Evolutionary conservation across 2,888 invertebrate genomes (phyloP).

Genomic region (Latheticus oryzae): DNA sequence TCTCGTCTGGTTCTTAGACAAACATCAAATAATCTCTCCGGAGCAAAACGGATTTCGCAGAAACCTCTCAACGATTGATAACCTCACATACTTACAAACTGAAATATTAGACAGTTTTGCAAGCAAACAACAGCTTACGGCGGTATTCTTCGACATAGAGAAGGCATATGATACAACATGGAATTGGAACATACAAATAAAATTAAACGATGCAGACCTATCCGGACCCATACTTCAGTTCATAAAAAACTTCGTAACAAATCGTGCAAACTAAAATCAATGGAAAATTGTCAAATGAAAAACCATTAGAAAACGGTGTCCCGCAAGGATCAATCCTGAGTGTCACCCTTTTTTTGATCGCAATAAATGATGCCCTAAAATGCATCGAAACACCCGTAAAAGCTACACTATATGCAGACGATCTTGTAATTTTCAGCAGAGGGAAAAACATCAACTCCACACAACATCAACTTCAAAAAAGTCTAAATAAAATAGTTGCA

Average conservation of each 20-base stretch:
- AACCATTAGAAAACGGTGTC: conserved; percentile 27
- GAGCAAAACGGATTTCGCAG: conserved; percentile 35
- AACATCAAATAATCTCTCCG: conserved; percentile 17
- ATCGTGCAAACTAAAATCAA: no score
- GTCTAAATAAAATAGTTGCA: neutral
- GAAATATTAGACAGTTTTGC: conserved; percentile 32
- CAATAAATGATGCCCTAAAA: conserved; percentile 27
- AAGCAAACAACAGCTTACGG: conserved; percentile 22
- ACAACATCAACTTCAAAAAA: neutral
- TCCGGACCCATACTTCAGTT: conserved; percentile 15
- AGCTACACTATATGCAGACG: conserved; percentile 13
- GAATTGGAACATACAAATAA: conserved; percentile 11
- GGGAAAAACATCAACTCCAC: conserved; percentile 4
- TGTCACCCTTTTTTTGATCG: conserved; percentile 36
- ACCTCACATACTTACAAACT: conserved; percentile 23
- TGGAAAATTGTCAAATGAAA: conserved; percentile 7
- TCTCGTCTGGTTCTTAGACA: conserved; percentile 38
- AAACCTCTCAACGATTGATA: conserved; percentile 27
- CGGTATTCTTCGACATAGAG: conserved; percentile 29
- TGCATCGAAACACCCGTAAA: conserved; percentile 2
- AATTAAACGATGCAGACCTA: no score
- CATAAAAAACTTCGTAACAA: conserved; percentile 28
- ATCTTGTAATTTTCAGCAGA: conserved; percentile 1
- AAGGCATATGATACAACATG: conserved; percentile 13
- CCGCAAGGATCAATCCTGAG: conserved; percentile 38